Base-by-base conservation (phyloP, 2,888 invertebrate genomes). In the Shargacucullia verbasci region DNA sequence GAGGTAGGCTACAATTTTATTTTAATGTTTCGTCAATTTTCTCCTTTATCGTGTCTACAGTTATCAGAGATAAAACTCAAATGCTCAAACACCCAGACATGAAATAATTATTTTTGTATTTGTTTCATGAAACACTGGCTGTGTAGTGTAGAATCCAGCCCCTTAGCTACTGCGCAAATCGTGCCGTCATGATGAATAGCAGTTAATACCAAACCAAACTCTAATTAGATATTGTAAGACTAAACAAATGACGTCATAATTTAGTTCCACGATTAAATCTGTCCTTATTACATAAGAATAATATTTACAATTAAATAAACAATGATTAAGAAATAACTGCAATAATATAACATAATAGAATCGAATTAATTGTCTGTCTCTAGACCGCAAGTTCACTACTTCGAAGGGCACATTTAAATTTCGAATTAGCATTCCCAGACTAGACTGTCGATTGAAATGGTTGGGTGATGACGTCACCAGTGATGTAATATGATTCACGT, bases 381-480 rank as follows among this genome's bases (percentile, higher is more conserved):
- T 20, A 68, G 47, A 69, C 65, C 59, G 62, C 75, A 79, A 82
- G 78, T 83, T 87, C 79, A 81, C 76, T 72, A 73, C 72, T 78
- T 78, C 65, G 89, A 91, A 91, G 90, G 90, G 88, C 86, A 83
- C 80, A 84, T 85, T 86, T 85, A 77, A 86, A 88, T 88, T 87
- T 85, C 54, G 66, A 79, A 83, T 85, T 84, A 81, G 80, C 82
- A 85, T 86, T 83, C 80, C 73, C 79, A 80, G 79, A 81, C 80
- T 83, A 80, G 79, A 81, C 83, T 84, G 84, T 82, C 81, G 81
- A 86, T 84, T 79, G 81, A 81, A 85, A 86, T 87, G 78, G 82
- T 83, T 84, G 59, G 63, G 67, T 70, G 60, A 63, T 92, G 89
- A 90, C 92, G 92, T 92, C 90, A 91, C 41, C 84, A 84, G 76